Evolutionary conservation across 2,888 invertebrate genomes (phyloP).

Genomic region (Erebia palarica): DNA sequence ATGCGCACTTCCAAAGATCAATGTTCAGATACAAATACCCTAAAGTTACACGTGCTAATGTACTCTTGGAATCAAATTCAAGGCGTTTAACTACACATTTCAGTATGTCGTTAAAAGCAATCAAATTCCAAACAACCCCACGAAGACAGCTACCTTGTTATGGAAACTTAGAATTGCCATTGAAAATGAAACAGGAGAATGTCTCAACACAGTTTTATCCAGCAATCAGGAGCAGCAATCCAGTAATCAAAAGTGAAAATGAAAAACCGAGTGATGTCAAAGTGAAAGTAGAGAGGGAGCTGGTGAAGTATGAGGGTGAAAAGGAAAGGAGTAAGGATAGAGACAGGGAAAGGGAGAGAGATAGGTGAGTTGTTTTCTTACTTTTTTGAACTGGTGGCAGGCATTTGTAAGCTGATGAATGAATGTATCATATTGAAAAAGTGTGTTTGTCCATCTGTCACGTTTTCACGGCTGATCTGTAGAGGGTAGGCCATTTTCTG

Average conservation of each 20-base stretch:
- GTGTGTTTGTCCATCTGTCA: too few relatives aligned
- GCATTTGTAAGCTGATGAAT: too few relatives aligned
- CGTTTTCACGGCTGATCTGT: too few relatives aligned
- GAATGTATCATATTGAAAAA: too few relatives aligned
- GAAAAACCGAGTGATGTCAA: conserved; percentile 51
- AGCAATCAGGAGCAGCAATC: conserved; percentile 50
- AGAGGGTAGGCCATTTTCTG: too few relatives aligned
- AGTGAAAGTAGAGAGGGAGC: conserved; percentile 53
- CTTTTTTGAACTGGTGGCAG: neutral
- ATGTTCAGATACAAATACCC: conserved; percentile 76
- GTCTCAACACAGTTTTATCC: conserved; percentile 58
- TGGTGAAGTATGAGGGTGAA: conserved; percentile 56
- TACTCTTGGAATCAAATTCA: conserved; percentile 63
- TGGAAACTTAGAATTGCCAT: conserved; percentile 73
- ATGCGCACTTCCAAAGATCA: conserved; percentile 66
- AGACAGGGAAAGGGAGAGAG: conserved; percentile 49
- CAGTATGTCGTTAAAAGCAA: conserved; percentile 63
- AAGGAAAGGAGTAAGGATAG: conserved; percentile 52
- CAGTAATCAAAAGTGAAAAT: conserved; percentile 47
- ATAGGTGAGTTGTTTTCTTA: conserved; percentile 40
- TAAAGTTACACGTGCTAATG: conserved; percentile 70
- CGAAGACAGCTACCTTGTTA: conserved; percentile 74
- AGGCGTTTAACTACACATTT: conserved; percentile 63
- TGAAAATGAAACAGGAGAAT: conserved; percentile 71
- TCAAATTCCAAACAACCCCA: conserved; percentile 69